Percentiles rank a stretch among this genome's conserved stretches.
These are phyloP conservation scores for Gadus chalcogrammus DNA, from an alignment of 2,113 vertebrate species.

Conservation along the genomic window DNA sequence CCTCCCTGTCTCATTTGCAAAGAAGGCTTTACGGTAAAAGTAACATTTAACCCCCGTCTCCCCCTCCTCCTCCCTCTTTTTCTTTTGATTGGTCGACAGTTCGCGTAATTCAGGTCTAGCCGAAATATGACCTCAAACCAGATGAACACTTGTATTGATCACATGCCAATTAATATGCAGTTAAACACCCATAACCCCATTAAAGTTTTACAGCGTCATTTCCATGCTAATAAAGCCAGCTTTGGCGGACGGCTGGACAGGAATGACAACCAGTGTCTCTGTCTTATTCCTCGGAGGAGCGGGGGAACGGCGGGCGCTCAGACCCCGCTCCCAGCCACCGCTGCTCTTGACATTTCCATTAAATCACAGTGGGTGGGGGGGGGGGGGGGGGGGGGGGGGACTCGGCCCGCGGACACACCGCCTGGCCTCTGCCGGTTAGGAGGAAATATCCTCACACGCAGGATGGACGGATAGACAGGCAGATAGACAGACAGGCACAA, in stretches of 20 bases:
- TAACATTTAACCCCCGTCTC: too few relatives aligned
- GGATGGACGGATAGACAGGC: neutral
- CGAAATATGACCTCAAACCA: neutral
- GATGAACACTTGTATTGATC: constrained; percentile 52
- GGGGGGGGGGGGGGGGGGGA: constrained; percentile 33
- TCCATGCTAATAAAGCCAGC: constrained; percentile 62
- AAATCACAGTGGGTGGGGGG: constrained; percentile 49
- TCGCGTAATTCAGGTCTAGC: too few relatives aligned
- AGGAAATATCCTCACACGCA: too few relatives aligned
- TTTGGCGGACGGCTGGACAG: constrained; percentile 38
- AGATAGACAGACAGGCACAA: constrained; percentile 1
- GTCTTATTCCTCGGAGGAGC: constrained; percentile 23
- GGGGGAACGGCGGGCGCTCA: constrained; percentile 44
- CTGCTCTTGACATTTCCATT: constrained; percentile 65
- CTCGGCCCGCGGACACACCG: constrained; percentile 26
- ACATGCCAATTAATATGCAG: constrained; percentile 60
- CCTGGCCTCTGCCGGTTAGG: constrained; percentile 19
- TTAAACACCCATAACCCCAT: constrained; percentile 59
- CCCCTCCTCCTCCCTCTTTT: too few relatives aligned
- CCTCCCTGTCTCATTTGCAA: too few relatives aligned
- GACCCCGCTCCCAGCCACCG: constrained; percentile 53
- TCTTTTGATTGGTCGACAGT: too few relatives aligned
- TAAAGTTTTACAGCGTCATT: constrained; percentile 62
- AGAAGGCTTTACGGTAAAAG: too few relatives aligned
- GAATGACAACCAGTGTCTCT: constrained; percentile 57